Evolutionary conservation across 2,888 invertebrate genomes (phyloP).

Genomic region (Pyrrhia umbra): DNA sequence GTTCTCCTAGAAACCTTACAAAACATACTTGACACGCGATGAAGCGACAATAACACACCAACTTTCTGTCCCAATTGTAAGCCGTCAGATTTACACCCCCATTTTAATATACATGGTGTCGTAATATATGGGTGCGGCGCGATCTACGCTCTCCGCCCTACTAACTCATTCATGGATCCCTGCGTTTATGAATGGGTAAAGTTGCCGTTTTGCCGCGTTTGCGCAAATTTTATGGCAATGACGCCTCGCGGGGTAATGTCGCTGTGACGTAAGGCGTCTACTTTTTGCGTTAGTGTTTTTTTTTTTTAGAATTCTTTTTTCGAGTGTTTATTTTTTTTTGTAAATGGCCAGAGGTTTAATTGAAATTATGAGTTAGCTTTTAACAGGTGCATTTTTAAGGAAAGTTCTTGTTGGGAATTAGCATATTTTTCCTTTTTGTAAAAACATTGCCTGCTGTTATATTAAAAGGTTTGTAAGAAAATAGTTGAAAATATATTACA

Average conservation of each 20-base stretch:
- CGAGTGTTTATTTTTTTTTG: constrained; percentile 21
- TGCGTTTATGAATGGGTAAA: constrained; percentile 69
- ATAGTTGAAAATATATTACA: no score
- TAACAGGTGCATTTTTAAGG: not conserved
- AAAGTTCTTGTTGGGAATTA: not conserved
- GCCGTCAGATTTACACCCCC: constrained; percentile 60
- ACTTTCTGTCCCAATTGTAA: constrained; percentile 49
- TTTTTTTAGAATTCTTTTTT: constrained; percentile 25
- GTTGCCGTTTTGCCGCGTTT: constrained; percentile 65
- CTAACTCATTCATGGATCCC: constrained; percentile 66
- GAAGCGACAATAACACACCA: constrained; percentile 41
- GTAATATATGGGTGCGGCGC: constrained; percentile 57
- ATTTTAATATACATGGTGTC: constrained; percentile 62
- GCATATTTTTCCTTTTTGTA: no score
- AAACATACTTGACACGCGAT: constrained; percentile 13
- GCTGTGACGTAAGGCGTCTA: constrained; percentile 34
- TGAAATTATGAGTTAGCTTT: constrained; percentile 10
- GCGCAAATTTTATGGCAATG: constrained; percentile 70
- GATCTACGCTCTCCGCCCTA: constrained; percentile 55
- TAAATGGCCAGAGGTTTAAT: constrained; percentile 20
- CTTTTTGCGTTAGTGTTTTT: constrained; percentile 22
- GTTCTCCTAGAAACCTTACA: not conserved
- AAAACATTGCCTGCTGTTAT: no score
- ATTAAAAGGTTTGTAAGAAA: no score
- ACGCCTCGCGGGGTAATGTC: constrained; percentile 52